phyloP scores from a whole-genome alignment of 2,888 invertebrate genomes.

The Stratiomys singularior region DNA sequence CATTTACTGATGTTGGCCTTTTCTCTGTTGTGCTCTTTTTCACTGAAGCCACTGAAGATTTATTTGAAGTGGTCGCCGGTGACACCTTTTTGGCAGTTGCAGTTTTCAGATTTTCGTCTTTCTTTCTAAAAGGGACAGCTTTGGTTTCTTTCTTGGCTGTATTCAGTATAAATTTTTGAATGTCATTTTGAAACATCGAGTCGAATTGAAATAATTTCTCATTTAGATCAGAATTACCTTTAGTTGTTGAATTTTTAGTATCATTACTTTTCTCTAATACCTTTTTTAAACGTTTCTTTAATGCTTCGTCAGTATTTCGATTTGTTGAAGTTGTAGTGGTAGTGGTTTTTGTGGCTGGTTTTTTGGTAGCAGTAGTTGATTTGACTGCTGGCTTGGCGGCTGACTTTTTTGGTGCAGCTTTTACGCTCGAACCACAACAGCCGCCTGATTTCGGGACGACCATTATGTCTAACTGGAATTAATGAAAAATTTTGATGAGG shows the following conservation, averaged over 20 bases:
- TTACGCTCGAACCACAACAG: not conserved
- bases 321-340: not conserved
- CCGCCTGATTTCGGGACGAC: conserved; percentile 27
- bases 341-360: not conserved
- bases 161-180: conserved; percentile 38
- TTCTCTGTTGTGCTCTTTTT: not conserved
- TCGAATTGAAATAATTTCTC: not conserved
- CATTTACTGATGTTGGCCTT: not conserved
- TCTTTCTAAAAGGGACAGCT: not conserved
- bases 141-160: conserved; percentile 19
- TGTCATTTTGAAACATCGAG: not conserved
- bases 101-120: not conserved
- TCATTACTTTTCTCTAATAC: not conserved
- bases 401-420: conserved; percentile 3
- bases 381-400: not conserved
- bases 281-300: conserved; percentile 27
- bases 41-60: not conserved
- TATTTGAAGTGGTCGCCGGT: no score
- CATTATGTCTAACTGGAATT: conserved; percentile 19
- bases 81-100: not conserved
- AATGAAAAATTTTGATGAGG: no score
- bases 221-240: conserved; percentile 27
- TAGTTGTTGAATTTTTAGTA: not conserved
- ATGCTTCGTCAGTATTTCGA: conserved; percentile 2
- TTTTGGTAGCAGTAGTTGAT: not conserved